Base-by-base conservation (phyloP, 2,113 vertebrate genomes). In the Misgurnus anguillicaudatus region DNA sequence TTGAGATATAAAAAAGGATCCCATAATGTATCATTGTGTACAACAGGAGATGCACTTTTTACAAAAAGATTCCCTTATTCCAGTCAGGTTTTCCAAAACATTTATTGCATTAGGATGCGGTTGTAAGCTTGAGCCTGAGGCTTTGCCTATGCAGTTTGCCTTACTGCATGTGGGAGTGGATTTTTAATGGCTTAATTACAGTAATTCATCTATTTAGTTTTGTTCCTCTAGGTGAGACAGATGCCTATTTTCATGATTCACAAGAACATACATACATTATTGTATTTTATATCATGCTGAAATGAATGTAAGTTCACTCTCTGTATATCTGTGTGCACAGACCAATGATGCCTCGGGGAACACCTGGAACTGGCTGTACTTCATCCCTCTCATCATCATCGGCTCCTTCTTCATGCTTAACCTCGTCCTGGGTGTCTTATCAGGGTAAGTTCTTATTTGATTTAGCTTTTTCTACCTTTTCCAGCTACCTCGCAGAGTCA, bases 371-470 rank as follows among this genome's bases (percentile, higher is more conserved):
- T 84, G 82, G 82, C 39, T 84, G 55, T 84, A 84, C 70, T 84
- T 84, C 55, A 84, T 84, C 58, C 82, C 82, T 42, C 82, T 81
- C 63, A 84, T 84, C 63, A 84, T 84, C 75, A 81, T 84, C 16
- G 82, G 82, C 45, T 81, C 82, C 57, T 84, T 84, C 16, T 84
- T 84, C 58, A 84, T 84, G 82, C 82, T 84, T 41, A 84, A 84
- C 55, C 82, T 84, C 1, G 82, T 81, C 9, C 75, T 84, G 57
- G 82, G 82, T 78, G 82, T 84, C 63, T 81, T 84, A 78, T 84
- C 82, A 47, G 82, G 82, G 82, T 84, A 51, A 84, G 82, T 38
- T 31, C 36, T 47, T 16, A 19, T 10, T 9, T 14, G 9, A 51
- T 38, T 63, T 1, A 6, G 53, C 11, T 10, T 11, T 31, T 16